Base-by-base conservation (phyloP, 2,113 vertebrate genomes). In the Poicephalus meyeri region DNA sequence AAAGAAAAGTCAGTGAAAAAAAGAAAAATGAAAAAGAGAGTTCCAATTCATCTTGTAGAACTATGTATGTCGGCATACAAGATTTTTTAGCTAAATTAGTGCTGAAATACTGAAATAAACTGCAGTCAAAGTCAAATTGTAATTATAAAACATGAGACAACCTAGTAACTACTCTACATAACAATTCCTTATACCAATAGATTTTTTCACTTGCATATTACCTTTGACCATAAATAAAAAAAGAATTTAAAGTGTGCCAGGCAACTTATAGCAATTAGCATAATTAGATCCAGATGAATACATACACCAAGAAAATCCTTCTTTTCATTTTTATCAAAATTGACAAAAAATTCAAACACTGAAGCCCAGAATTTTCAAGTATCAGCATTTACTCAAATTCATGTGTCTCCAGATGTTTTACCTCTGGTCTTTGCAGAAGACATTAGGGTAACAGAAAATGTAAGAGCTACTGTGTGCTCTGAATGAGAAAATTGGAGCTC, bases 1-100 rank as follows among this genome's bases (percentile, higher is more conserved):
- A 60, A 53, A 44, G 10, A 44, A 72, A 46, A 50, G 2, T 4
- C 2, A 7, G 3, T 3, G 2, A 7, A 6, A n/a, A 60, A 35
- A 46, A 17, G 2, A 7, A 35, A 6, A 5, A 21, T 71, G 33
- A 61, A 29, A 39, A 1, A 19, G 26, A 9, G 26, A 9, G 1
- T 16, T 81, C 73, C 28, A 8, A 33, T 73, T 33, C 0, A 37
- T 60, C 6, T 35, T 41, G 19, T 19, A 41, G 1, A 52, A 61
- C 1, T 50, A 9, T 29, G 6, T 35, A 31, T 44, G 10, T 17
- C 4, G 76, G 2, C 21, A 50, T 49, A 65, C 33, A 65, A 64
- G 35, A 8, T 10, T 24, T 83, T 49, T 13, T n/a, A 60, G 5
- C 6, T 25, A 31, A 74, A 41, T 52, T 77, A n/a, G 3, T 61